Base-by-base conservation (phyloP, 2,888 invertebrate species). In the Sepioteuthis lessoniana region DNA sequence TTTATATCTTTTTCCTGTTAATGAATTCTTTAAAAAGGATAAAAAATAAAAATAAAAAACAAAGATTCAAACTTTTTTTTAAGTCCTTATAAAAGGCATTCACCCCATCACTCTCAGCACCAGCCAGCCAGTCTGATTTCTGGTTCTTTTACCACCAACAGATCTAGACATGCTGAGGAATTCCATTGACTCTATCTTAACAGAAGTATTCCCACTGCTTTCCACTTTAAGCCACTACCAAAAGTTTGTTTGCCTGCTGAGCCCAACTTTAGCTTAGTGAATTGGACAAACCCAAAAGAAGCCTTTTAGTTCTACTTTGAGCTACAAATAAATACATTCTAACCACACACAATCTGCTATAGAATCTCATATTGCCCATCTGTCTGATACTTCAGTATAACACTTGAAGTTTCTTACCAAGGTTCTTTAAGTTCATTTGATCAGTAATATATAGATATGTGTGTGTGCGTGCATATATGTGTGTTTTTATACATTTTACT, bases 201-300 rank as follows among this genome's bases (percentile, higher is more conserved):
- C 76, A 76, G 76, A n/a, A 21, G 76, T 76, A 76, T 76, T 76
- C 76, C 76, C 76, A 76, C 76, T 76, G n/a, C 35, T 76, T 55
- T 76, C 76, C 76, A 76, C 76, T 76, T 76, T 76, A n/a, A n/a
- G 76, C 76, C 76, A 76, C 76, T 76, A 76, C 76, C 76, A 76
- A 35, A 76, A 76, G n/a, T 76, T 35, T 76, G 76, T 76, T 76
- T 16, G n/a, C 76, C 76, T 76, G 76, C 76, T 76, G 76, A 76
- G n/a, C 76, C 16, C n/a, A 76, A 76, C n/a, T 76, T 76, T 76
- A 16, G 76, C 76, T 76, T n/a, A 76, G 76, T n/a, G 76, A 76
- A 76, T 76, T n/a, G 35, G n/a, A 76, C n/a, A 76, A n/a, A 76
- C 76, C n/a, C 76, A 76, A 55, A 21, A 76, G n/a, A 76, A 76